Conservation (phyloP, 2,888 invertebrate species). For the Chironomus riparius region DNA sequence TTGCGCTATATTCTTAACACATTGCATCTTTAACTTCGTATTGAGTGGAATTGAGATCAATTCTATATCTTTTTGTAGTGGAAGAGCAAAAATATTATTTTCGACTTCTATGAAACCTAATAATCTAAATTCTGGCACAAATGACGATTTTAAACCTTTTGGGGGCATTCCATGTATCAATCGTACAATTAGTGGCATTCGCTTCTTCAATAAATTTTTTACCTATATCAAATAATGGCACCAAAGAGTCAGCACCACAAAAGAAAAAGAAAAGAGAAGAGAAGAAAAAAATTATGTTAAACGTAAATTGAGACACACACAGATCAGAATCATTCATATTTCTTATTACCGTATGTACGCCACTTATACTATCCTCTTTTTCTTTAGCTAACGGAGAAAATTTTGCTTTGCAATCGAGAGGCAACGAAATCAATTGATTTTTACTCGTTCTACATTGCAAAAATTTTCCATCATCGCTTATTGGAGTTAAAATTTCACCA, state of each 20-base stretch:
- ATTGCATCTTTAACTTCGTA: constrained; percentile 75
- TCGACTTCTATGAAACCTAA: constrained; percentile 80
- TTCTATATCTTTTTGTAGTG: constrained; percentile 70
- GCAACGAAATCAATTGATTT: constrained; percentile 73
- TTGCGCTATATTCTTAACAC: constrained; percentile 73
- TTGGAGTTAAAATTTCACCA: constrained; percentile 74
- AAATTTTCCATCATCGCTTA: constrained; percentile 65
- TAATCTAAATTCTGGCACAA: constrained; percentile 74
- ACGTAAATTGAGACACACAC: background rate
- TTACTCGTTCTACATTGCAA: constrained; percentile 78
- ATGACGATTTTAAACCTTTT: constrained; percentile 71
- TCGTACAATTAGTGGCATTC: constrained; percentile 81
- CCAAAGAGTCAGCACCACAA: background rate
- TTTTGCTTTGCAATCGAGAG: constrained; percentile 79
- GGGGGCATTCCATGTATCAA: constrained; percentile 86
- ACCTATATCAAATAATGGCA: background rate
- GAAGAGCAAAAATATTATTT: constrained; percentile 67
- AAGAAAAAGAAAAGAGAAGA: background rate
- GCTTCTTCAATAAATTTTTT: constrained; percentile 72
- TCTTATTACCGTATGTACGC: constrained; percentile 73
- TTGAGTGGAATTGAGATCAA: constrained; percentile 77
- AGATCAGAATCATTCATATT: background rate
- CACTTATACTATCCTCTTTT: constrained; percentile 72
- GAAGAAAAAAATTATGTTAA: background rate
- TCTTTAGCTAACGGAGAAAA: constrained; percentile 86